Evolutionary conservation across 92 coral and sea anemone species (phyloP), one percentile per base, ranked within the genome.

Genomic region (Montipora capitata): DNA sequence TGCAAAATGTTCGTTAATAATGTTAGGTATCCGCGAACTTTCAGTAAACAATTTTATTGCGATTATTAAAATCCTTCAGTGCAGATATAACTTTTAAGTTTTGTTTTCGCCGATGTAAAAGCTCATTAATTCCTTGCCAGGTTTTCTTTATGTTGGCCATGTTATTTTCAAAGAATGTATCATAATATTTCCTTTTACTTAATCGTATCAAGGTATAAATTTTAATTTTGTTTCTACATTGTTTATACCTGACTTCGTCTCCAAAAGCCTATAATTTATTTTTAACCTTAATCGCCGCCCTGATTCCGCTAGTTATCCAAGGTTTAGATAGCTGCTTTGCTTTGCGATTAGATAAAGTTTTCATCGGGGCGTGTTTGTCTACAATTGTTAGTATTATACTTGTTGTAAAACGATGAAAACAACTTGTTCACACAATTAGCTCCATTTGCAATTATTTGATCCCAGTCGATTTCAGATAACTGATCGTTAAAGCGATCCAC

Each of bases 1-100:
- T 68, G 89, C 89, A 78, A 89, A 89, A 59, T 84, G 90, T 10
- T 84, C 78, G 27, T 89, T 89, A 41, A 89, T 38, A 38, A 84
- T 90, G 73, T 90, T 63, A 27, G 86, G 43, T 69, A 90, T 68
- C 62, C 79, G 18, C 41, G 67, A 65, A 44, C 54, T 3, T 4
- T 87, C 82, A 0, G 10, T 76, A 43, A 35, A 77, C 76, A 83
- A 83, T 83, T 77, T 44, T 83, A n/a, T 82, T 70, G 58, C 79
- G 67, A 51, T 59, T 72, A 56, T 71, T 72, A 45, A 77, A 77
- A 72, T 48, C 80, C 52, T 39, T 83, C 7, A 58, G 49, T 51
- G 61, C 64, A 72, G 63, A 68, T 20, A 82, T 82, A 43, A 57
- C 65, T 82, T 82, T 82, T 48, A 75, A 57, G 16, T 66, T 66